phyloP scores from a whole-genome alignment of 1,140 invertebrate species.

The Drosophila suzukii region DNA sequence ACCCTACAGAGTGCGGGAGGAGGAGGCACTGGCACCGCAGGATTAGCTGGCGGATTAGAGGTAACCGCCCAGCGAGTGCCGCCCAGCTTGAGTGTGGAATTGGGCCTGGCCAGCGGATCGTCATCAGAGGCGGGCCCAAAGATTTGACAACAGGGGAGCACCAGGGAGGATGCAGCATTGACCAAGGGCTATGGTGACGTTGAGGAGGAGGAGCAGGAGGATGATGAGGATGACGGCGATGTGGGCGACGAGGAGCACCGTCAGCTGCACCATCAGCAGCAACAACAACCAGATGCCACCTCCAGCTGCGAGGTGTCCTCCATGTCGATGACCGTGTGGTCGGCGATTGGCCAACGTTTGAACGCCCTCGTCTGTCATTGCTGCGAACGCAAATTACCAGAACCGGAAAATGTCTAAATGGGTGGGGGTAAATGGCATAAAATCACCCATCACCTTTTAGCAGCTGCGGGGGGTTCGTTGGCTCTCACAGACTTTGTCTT shows the following conservation, averaged over 20 bases:
- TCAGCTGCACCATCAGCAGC: constrained; percentile 20
- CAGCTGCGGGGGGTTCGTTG: constrained; percentile 7
- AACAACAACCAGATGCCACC: constrained; percentile 34
- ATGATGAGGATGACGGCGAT: constrained; percentile 22
- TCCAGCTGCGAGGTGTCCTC: constrained; percentile 80
- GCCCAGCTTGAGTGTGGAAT: constrained; percentile 62
- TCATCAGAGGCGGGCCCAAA: constrained; percentile 68
- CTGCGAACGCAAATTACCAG: constrained; percentile 82
- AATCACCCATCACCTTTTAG: background rate
- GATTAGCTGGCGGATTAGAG: constrained; percentile 5
- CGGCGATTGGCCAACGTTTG: constrained; percentile 76
- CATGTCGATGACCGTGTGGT: constrained; percentile 81
- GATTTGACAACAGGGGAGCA: constrained; percentile 83
- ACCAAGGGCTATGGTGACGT: background rate
- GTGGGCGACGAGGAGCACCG: constrained; percentile 25
- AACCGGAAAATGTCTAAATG: constrained; percentile 82
- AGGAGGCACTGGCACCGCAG: constrained; percentile 6
- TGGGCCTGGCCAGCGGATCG: constrained; percentile 68
- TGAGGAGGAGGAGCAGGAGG: background rate
- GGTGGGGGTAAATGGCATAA: too few relatives aligned
- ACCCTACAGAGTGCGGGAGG: constrained; percentile 66
- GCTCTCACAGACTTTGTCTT: constrained; percentile 1
- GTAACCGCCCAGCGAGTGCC: constrained; percentile 14
- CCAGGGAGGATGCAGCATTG: constrained; percentile 48
- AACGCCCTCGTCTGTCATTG: constrained; percentile 83